These are phyloP conservation scores for Antigone vipio DNA, from an alignment of 2,113 vertebrate genomes.

Conservation along the genomic window DNA sequence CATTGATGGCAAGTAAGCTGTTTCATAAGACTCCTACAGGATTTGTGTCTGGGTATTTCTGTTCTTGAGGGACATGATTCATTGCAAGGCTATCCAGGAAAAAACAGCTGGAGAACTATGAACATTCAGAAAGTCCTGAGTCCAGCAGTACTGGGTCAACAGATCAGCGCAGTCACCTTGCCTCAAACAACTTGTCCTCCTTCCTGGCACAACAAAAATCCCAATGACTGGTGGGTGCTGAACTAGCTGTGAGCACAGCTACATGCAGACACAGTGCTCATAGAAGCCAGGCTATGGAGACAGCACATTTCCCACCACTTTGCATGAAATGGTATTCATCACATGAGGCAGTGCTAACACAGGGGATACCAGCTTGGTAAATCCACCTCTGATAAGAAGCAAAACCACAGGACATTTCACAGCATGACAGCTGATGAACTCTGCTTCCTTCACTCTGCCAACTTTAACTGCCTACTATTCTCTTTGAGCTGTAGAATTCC, in stretches of 20 bases:
- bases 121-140: neutral
- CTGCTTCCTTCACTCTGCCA: neutral
- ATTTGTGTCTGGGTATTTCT: neutral
- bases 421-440: neutral
- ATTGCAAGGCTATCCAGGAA: neutral
- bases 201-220: neutral
- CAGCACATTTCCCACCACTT: neutral
- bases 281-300: neutral
- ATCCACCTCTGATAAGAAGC: neutral
- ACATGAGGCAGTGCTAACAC: neutral
- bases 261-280: neutral
- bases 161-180: neutral
- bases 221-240: neutral
- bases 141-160: fast-evolving
- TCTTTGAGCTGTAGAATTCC: neutral
- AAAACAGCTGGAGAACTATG: neutral
- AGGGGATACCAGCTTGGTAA: neutral
- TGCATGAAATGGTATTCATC: neutral
- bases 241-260: neutral
- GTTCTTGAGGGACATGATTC: neutral
- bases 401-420: neutral
- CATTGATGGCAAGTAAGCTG: neutral
- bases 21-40: neutral
- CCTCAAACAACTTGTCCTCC: neutral
- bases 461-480: neutral